Evolutionary conservation across 2,888 invertebrate genomes (phyloP).

Genomic region (Endotricha flammealis): DNA sequence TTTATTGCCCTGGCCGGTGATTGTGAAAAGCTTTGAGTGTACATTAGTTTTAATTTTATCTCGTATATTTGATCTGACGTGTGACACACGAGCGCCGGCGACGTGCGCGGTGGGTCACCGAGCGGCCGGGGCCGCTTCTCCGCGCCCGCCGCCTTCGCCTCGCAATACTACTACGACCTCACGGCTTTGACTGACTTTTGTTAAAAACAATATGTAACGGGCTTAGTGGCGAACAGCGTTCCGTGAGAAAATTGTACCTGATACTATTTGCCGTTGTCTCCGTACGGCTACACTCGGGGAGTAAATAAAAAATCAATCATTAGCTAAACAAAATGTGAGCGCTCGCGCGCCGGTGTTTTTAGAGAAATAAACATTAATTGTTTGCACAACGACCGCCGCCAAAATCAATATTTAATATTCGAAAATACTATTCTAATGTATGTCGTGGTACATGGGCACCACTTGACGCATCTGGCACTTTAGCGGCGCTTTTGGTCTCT

Average conservation of each 20-base stretch:
- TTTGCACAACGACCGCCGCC: conserved; percentile 71
- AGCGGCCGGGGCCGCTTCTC: conserved; percentile 9
- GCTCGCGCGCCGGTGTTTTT: conserved; percentile 71
- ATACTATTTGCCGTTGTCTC: conserved; percentile 52
- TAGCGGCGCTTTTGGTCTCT: conserved; percentile 67
- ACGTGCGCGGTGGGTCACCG: conserved; percentile 29
- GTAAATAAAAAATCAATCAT: conserved; percentile 74
- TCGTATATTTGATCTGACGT: conserved; percentile 66
- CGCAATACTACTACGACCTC: conserved; percentile 9
- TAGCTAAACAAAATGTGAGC: conserved; percentile 70
- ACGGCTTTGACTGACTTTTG: conserved; percentile 31
- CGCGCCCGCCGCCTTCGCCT: conserved; percentile 1
- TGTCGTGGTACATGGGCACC: conserved; percentile 59
- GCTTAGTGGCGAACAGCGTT: conserved; percentile 25
- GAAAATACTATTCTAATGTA: conserved; percentile 77
- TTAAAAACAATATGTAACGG: conserved; percentile 41
- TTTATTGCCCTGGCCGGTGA: conserved; percentile 71
- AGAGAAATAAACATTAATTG: conserved; percentile 75
- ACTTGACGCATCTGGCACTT: conserved; percentile 59
- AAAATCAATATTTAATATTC: conserved; percentile 74
- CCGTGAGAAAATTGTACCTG: conserved; percentile 56
- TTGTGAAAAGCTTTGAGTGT: conserved; percentile 73
- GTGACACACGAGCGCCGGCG: conserved; percentile 52
- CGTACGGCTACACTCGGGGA: conserved; percentile 55
- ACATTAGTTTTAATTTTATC: conserved; percentile 74